Conservation (phyloP, 2,797 vertebrate genomes). For the Peromyscus melanophrys region DNA sequence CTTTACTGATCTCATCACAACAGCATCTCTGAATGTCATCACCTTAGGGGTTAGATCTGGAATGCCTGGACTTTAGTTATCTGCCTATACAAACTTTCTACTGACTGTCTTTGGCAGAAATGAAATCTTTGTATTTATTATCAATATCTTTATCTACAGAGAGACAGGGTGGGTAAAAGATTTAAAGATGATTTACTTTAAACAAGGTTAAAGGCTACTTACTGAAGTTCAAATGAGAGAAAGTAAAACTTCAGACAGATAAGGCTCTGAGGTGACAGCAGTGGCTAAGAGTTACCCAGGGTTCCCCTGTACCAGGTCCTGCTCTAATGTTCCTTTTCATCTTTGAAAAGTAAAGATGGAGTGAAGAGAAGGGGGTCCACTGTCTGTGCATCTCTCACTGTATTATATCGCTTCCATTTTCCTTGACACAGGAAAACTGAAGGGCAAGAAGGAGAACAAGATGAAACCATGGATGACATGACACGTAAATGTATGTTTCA, state of each 20-base stretch:
- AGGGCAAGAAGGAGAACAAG: neutral
- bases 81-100: neutral
- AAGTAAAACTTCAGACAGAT: neutral
- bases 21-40: neutral
- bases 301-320: neutral
- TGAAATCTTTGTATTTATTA: neutral
- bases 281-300: neutral
- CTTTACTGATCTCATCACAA: neutral
- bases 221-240: neutral
- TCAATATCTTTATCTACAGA: neutral
- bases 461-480: neutral
- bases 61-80: neutral
- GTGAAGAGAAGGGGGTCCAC: neutral
- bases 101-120: neutral
- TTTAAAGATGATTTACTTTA: conserved; percentile 23
- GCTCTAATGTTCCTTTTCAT: neutral
- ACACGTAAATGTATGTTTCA: neutral
- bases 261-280: neutral
- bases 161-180: neutral
- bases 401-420: neutral
- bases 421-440: neutral
- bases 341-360: neutral
- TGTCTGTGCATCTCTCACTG: neutral
- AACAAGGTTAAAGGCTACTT: conserved; percentile 17
- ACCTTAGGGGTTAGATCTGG: neutral